Evolutionary conservation across 2,888 invertebrate genomes (phyloP), one percentile per base, ranked within the genome.

Genomic region (Piscicola geometra): DNA sequence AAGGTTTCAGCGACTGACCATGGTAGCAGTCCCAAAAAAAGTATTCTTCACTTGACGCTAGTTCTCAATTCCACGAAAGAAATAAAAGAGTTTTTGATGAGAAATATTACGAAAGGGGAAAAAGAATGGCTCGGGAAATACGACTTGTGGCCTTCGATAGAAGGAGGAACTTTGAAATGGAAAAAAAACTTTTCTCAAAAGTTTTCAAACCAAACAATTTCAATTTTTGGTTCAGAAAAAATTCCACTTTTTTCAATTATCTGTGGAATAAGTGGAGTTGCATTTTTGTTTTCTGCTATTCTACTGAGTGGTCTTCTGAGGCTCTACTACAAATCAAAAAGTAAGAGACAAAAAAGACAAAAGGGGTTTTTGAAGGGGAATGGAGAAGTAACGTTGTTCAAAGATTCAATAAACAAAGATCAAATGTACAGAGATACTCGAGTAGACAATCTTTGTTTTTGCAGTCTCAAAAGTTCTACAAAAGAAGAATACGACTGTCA

Each of bases 401-500:
- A 56, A 56, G n/a, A n/a, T 25, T 56, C 60, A 5, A 56, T 56
- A 15, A 56, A 56, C 5, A 56, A 56, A 25, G n/a, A 56, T 5
- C 12, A 56, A 56, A 25, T 56, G 60, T 56, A 18, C 25, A 25
- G n/a, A 21, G 60, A 56, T 3, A 18, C 60, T 56, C 5, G n/a
- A 56, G 60, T 25, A 5, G 60, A 56, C n/a, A 56, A 56, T 56
- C n/a, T 25, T 3, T 25, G 60, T 56, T 56, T 56, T 56, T 56
- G 60, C 60, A 56, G 60, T 56, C 60, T 56, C 60, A 18, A 56
- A 56, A 56, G 60, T 56, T 9, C 60, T 56, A 21, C n/a, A 5
- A 56, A 56, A 21, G n/a, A 15, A 21, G n/a, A 56, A 5, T 56
- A 56, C 60, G 25, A 25, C 60, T 3, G n/a, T 21, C 3, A 18